Evolutionary conservation across 37 sponge, comb jelly and placozoan species (phyloP).

Genomic region (Aphrocallistes beatrix): DNA sequence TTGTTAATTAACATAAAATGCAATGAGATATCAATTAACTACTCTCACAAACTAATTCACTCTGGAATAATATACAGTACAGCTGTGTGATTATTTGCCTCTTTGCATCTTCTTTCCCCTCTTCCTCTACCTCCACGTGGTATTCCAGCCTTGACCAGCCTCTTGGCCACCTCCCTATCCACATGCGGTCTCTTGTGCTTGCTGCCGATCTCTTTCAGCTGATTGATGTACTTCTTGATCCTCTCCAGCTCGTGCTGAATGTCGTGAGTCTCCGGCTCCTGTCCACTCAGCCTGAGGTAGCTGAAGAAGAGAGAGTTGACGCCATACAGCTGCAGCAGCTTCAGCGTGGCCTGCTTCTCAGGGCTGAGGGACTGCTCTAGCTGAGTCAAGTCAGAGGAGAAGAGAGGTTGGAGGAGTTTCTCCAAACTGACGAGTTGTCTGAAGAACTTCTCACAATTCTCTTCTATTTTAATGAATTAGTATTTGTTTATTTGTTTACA

Average conservation of each 20-base stretch:
- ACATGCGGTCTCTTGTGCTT: neutral
- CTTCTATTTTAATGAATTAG: too few species aligned
- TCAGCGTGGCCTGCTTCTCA: neutral
- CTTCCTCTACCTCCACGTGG: neutral
- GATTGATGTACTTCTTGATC: neutral
- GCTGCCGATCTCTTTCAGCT: neutral
- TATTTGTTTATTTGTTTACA: too few species aligned
- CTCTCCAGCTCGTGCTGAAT: neutral
- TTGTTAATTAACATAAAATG: too few species aligned
- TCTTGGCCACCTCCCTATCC: neutral
- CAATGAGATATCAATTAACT: too few species aligned
- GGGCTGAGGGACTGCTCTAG: neutral
- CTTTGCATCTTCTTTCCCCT: neutral
- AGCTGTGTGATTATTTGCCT: too few species aligned
- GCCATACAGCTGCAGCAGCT: neutral
- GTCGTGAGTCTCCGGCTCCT: neutral
- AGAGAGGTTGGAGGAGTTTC: neutral
- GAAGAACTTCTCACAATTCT: slow-evolving; percentile 2
- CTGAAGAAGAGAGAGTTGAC: slow-evolving; percentile 12
- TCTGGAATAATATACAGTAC: too few species aligned
- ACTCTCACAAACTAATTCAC: too few species aligned
- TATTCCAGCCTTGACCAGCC: neutral
- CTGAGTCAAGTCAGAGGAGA: neutral
- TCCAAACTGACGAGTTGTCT: neutral
- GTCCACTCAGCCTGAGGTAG: neutral